phyloP scores from a whole-genome alignment of 2,888 invertebrate species.

The Azorinus chamasolen region DNA sequence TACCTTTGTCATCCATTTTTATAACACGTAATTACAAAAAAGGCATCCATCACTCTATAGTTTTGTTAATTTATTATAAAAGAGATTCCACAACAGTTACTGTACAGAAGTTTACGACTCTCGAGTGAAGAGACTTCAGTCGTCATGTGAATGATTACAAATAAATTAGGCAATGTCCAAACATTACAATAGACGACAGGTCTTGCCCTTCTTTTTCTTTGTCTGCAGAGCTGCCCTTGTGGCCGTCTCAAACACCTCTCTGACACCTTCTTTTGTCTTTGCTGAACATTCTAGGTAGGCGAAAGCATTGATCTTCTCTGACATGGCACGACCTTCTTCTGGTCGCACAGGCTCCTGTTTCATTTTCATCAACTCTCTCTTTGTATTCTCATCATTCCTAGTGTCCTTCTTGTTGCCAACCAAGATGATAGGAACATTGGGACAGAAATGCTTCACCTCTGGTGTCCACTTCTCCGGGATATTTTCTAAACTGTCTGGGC shows the following conservation, averaged over 20 bases:
- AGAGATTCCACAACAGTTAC: too few species aligned
- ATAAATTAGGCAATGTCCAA: too few species aligned
- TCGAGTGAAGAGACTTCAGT: too few species aligned
- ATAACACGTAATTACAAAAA: too few species aligned
- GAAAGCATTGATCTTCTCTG: constrained; percentile 99
- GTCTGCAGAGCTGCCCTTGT: constrained; percentile 99
- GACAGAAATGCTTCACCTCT: constrained; percentile 97
- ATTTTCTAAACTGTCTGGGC: constrained; percentile 99
- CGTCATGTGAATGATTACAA: too few species aligned
- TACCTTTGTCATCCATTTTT: too few species aligned
- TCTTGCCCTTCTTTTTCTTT: constrained; percentile 55
- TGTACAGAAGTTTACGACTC: too few species aligned
- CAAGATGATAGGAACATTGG: constrained; percentile 99
- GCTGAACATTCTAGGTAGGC: constrained; percentile 99
- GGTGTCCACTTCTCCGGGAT: constrained; percentile 99
- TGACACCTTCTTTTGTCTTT: constrained; percentile 99
- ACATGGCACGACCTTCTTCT: constrained; percentile 99
- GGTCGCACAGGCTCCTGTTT: constrained; percentile 99
- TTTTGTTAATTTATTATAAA: too few species aligned
- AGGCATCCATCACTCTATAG: too few species aligned
- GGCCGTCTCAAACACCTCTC: constrained; percentile 99
- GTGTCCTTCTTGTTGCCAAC: constrained; percentile 96
- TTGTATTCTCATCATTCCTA: constrained; percentile 87
- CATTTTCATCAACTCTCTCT: constrained; percentile 94
- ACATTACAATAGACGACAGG: constrained; percentile 59